These are phyloP conservation scores for Parasteatoda lunata DNA, from an alignment of 2,888 invertebrate genomes.

Conservation along the genomic window DNA sequence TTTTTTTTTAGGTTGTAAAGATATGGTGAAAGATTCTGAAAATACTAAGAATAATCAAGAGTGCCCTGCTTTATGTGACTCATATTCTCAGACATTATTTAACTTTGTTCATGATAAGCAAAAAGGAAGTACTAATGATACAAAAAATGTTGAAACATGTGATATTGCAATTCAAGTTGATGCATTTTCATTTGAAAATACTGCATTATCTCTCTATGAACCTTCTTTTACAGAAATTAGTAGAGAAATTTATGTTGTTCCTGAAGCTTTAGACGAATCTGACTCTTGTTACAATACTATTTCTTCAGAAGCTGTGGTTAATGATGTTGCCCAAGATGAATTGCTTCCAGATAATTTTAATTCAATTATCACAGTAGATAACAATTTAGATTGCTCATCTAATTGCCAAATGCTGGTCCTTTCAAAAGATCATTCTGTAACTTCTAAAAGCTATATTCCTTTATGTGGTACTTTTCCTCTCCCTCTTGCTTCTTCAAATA, in stretches of 20 bases:
- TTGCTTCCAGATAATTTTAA: no score
- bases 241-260: conserved; percentile 64
- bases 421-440: not conserved
- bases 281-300: conserved; percentile 15
- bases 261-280: conserved; percentile 49
- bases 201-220: not conserved
- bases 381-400: conserved; percentile 10
- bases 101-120: conserved; percentile 4
- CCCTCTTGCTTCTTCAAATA: not conserved
- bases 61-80: not conserved
- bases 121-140: not conserved
- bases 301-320: no score
- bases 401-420: conserved; percentile 12
- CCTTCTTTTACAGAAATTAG: conserved; percentile 47
- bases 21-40: not conserved
- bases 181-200: not conserved
- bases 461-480: conserved; percentile 29
- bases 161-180: conserved; percentile 47
- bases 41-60: not conserved
- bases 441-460: conserved; percentile 9
- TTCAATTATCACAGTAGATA: no score
- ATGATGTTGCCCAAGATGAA: no score
- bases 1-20: conserved; percentile 22
- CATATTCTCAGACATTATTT: conserved; percentile 34
- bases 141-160: conserved; percentile 6